These are phyloP conservation scores for Scaptomyza parva DNA, from an alignment of 2,888 invertebrate genomes.

Conservation along the genomic window DNA sequence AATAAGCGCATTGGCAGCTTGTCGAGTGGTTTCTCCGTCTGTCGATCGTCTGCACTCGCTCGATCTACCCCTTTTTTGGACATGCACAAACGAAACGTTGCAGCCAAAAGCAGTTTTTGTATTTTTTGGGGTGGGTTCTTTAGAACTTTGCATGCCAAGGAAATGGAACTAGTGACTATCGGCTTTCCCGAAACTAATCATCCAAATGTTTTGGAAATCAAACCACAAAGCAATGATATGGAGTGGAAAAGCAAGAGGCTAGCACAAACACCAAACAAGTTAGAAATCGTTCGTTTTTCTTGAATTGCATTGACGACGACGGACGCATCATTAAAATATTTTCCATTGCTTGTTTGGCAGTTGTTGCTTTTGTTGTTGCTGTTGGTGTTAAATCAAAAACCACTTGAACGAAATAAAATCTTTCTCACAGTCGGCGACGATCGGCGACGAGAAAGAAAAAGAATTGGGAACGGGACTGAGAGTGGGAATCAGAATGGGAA, in stretches of 20 bases:
- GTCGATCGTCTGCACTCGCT: conserved; percentile 25
- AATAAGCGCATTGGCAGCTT: conserved; percentile 65
- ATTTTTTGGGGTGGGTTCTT: conserved; percentile 41
- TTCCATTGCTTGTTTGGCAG: conserved; percentile 68
- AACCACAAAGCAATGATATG: conserved; percentile 45
- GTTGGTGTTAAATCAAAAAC: conserved; percentile 77
- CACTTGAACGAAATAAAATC: conserved; percentile 80
- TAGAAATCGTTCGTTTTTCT: conserved; percentile 68
- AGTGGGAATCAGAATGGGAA: conserved; percentile 26
- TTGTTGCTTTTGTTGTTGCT: conserved; percentile 32
- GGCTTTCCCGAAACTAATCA: conserved; percentile 59
- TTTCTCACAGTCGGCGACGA: conserved; percentile 75
- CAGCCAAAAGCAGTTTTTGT: background rate
- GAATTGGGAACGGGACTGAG: conserved; percentile 65
- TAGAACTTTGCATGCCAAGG: background rate
- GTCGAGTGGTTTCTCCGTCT: conserved; percentile 57
- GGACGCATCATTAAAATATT: conserved; percentile 78
- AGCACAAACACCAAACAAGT: conserved; percentile 69
- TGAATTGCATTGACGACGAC: conserved; percentile 72
- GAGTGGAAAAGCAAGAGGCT: conserved; percentile 36
- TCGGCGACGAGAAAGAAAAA: conserved; percentile 49
- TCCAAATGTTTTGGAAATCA: conserved; percentile 54
- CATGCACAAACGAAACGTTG: background rate
- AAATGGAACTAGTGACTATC: conserved; percentile 9
- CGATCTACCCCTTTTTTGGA: conserved; percentile 54